A percentile compares a stretch with the other conserved stretches of the same genome.
Conservation (phyloP, 1,140 invertebrate species). For the Schlechtendalia chinensis region DNA sequence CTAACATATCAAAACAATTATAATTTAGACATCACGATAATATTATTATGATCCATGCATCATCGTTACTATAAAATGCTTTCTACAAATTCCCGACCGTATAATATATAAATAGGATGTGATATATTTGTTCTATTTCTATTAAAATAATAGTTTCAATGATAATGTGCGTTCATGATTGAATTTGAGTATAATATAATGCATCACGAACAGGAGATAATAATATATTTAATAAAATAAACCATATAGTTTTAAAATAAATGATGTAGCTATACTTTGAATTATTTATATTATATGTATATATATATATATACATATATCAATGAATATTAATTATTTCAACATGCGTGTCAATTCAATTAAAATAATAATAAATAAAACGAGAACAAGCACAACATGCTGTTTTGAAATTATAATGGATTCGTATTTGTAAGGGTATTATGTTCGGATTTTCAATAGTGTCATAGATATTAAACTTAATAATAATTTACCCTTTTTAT, state of each 20-base stretch:
- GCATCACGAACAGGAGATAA: not conserved
- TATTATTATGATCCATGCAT: too few relatives aligned
- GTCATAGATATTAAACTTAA: too few relatives aligned
- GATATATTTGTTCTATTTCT: conserved; percentile 1
- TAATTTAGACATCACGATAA: not conserved
- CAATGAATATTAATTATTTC: not conserved
- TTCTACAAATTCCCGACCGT: not conserved
- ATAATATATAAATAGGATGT: too few relatives aligned
- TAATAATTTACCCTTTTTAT: too few relatives aligned
- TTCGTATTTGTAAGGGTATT: too few relatives aligned
- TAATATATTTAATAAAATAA: conserved; percentile 5
- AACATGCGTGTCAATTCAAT: not conserved
- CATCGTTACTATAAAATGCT: not conserved
- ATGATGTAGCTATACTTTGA: not conserved
- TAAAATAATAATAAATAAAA: too few relatives aligned
- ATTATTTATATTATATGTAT: too few relatives aligned
- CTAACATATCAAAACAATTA: not conserved
- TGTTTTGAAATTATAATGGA: too few relatives aligned
- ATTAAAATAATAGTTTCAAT: not conserved
- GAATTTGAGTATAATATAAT: not conserved
- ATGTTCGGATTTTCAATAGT: too few relatives aligned
- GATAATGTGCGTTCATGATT: not conserved
- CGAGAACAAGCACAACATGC: too few relatives aligned
- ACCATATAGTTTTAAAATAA: too few relatives aligned
- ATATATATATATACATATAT: not conserved